Percentiles rank a stretch among this genome's conserved stretches.
Evolutionary conservation across 1,140 invertebrate species (phyloP).

Genomic region (Mizuhopecten yessoensis): DNA sequence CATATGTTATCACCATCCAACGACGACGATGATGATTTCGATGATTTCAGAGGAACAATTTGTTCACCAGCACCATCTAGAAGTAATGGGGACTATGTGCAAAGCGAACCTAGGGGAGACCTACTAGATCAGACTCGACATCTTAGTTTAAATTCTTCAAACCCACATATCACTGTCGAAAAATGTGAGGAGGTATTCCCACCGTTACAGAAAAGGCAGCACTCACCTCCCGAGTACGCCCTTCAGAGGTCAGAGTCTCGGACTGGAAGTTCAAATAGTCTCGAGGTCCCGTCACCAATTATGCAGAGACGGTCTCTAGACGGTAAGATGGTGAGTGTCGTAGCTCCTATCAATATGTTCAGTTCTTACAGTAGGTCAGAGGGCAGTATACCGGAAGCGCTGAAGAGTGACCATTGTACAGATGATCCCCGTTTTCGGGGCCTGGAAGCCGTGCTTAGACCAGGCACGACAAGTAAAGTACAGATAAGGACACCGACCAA

Average conservation of each 20-base stretch:
- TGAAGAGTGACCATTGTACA: neutral
- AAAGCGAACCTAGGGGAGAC: neutral
- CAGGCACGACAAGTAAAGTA: neutral
- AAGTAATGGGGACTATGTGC: neutral
- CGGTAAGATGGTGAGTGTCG: slow-evolving; percentile 54
- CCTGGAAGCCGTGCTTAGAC: neutral
- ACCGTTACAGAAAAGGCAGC: slow-evolving; percentile 41
- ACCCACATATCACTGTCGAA: slow-evolving; percentile 62
- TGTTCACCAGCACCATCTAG: neutral
- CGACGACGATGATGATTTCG: neutral
- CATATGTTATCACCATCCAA: neutral
- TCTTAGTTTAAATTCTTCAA: neutral
- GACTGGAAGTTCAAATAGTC: slow-evolving; percentile 57
- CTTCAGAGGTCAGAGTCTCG: slow-evolving; percentile 49
- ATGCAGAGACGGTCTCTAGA: slow-evolving; percentile 48
- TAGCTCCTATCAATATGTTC: slow-evolving; percentile 47
- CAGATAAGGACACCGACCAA: neutral
- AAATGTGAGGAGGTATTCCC: slow-evolving; percentile 62
- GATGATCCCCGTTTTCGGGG: neutral
- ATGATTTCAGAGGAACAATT: neutral
- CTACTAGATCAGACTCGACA: neutral
- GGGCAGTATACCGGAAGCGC: slow-evolving; percentile 49
- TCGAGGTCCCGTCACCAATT: slow-evolving; percentile 59
- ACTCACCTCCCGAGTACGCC: slow-evolving; percentile 49
- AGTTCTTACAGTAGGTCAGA: slow-evolving; percentile 55